Evolutionary conservation across 2,888 invertebrate species (phyloP).

Genomic region (Philopedon plagiatum): DNA sequence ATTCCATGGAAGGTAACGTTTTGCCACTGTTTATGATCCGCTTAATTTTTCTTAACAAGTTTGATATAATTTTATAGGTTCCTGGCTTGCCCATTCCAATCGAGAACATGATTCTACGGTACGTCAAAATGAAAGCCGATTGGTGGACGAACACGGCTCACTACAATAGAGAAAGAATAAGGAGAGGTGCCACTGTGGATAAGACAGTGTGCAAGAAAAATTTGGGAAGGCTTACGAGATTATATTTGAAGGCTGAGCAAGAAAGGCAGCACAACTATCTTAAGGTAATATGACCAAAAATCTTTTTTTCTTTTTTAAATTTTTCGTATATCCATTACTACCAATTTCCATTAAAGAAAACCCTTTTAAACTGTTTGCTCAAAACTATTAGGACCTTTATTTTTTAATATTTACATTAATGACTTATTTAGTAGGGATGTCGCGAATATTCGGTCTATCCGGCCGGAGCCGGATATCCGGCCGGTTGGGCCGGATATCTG

Average conservation of each 20-base stretch:
- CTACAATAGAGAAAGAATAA: conserved; percentile 98
- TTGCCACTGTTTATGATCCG: not conserved
- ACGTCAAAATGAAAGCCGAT: conserved; percentile 99
- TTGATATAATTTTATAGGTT: conserved; percentile 72
- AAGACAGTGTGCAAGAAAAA: conserved; percentile 99
- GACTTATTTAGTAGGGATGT: no score
- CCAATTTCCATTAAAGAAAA: no score
- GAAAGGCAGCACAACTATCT: conserved; percentile 99
- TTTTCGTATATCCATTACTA: no score
- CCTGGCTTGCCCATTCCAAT: conserved; percentile 99
- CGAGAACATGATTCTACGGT: conserved; percentile 99
- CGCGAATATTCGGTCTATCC: no score
- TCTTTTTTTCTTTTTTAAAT: no score
- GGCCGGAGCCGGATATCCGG: no score
- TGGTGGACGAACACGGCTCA: conserved; percentile 99
- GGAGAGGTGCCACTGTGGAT: conserved; percentile 99
- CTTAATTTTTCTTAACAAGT: not conserved
- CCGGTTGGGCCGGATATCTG: no score
- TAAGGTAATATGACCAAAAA: no score
- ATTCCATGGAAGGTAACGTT: conserved; percentile 99
- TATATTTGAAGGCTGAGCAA: conserved; percentile 98
- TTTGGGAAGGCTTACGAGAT: conserved; percentile 94
- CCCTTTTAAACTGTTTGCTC: no score
- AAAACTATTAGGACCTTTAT: conserved; percentile 1
- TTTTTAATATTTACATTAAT: no score